Evolutionary conservation across 37 sponge, comb jelly and placozoan genomes (phyloP).

Genomic region (Haliclona indistincta): DNA sequence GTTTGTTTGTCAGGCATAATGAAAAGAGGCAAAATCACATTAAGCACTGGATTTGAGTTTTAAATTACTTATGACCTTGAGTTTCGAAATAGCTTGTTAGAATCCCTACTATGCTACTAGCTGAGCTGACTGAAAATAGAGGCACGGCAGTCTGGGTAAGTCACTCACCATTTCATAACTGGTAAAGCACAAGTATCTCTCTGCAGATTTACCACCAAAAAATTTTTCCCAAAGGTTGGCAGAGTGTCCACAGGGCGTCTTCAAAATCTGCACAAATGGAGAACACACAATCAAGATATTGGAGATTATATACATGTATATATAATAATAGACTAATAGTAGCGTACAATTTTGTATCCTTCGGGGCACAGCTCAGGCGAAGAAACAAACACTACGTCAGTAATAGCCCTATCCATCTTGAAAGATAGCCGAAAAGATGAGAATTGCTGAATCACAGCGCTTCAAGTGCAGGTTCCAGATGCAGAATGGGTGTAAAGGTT

Average conservation of each 20-base stretch:
- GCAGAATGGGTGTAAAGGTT: no score
- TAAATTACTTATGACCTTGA: no score
- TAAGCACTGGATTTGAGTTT: no score
- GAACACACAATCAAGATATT: neutral
- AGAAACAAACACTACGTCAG: slow-evolving; percentile 61
- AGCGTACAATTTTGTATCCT: slow-evolving; percentile 67
- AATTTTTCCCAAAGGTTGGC: slow-evolving; percentile 86
- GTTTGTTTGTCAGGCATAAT: no score
- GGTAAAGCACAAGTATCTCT: slow-evolving; percentile 67
- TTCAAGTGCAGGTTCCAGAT: no score
- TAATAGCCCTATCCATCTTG: slow-evolving; percentile 53
- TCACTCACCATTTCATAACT: slow-evolving; percentile 37
- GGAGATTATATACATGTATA: neutral
- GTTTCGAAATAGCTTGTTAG: no score
- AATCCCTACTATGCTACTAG: no score
- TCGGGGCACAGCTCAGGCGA: slow-evolving; percentile 49
- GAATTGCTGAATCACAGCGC: no score
- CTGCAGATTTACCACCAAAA: slow-evolving; percentile 45
- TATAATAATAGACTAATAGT: slow-evolving; percentile 1
- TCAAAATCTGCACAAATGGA: slow-evolving; percentile 24
- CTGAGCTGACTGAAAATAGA: no score
- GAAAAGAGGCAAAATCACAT: no score
- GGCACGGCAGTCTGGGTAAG: no score
- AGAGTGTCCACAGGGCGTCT: slow-evolving; percentile 70
- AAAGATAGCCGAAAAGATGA: no score